phyloP scores from a whole-genome alignment of 1,140 invertebrate species.

The Leptonema lineaticorne region DNA sequence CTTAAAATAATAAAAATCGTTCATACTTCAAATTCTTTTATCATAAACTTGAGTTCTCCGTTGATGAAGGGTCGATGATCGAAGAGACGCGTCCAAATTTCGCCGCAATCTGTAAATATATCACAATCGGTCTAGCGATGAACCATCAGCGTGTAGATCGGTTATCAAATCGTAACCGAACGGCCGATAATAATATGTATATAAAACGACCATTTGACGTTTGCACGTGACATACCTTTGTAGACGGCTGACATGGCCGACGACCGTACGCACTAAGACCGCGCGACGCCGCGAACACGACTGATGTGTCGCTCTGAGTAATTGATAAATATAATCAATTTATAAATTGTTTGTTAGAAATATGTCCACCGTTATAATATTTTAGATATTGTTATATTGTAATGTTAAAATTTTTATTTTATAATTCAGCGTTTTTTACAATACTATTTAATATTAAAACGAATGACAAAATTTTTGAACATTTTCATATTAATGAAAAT shows the following conservation, averaged over 20 bases:
- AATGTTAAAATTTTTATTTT: no score
- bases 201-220: slow-evolving; percentile 26
- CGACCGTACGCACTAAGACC: neutral
- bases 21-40: slow-evolving; percentile 79
- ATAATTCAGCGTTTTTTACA: no score
- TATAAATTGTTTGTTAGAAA: no score
- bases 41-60: slow-evolving; percentile 79
- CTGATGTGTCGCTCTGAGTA: neutral
- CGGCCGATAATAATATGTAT: neutral
- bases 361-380: no score
- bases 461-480: no score
- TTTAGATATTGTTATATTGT: no score
- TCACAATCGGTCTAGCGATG: neutral
- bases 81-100: slow-evolving; percentile 80
- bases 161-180: neutral
- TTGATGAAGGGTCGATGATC: slow-evolving; percentile 80
- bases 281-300: neutral
- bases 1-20: no score
- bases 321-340: no score
- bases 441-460: no score
- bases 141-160: no score
- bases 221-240: slow-evolving; percentile 15
- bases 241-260: neutral
- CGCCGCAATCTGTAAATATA: slow-evolving; percentile 67
- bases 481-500: no score